phyloP scores from a whole-genome alignment of 2,888 invertebrate species.

The Drosophila subquinaria region DNA sequence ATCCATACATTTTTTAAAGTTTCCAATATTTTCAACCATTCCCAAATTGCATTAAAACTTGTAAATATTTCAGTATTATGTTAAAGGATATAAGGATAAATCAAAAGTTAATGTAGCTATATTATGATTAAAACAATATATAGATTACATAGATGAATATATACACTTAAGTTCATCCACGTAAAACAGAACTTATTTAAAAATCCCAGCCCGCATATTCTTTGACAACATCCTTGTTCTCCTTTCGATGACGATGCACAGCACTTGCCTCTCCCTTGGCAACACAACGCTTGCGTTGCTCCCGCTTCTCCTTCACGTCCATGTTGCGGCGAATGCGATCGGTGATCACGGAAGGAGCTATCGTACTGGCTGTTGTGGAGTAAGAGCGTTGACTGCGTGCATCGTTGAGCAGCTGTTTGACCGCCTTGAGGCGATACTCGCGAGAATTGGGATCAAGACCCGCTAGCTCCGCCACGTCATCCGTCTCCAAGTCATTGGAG shows the following conservation, averaged over 20 bases:
- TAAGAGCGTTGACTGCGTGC: constrained; percentile 87
- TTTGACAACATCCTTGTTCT: constrained; percentile 89
- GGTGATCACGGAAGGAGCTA: constrained; percentile 94
- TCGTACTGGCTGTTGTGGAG: constrained; percentile 91
- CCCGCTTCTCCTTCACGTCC: constrained; percentile 88
- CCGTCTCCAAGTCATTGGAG: constrained; percentile 83
- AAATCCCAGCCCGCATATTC: constrained; percentile 86
- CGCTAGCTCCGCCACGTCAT: constrained; percentile 79
- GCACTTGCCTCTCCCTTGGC: constrained; percentile 97
- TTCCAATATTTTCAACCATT: no score
- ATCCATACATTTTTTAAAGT: no score
- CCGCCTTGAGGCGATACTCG: constrained; percentile 87
- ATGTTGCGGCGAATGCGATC: constrained; percentile 90
- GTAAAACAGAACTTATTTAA: constrained; percentile 49
- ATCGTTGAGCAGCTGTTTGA: constrained; percentile 87
- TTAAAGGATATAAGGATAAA: neutral
- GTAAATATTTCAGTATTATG: neutral
- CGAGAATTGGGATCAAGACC: constrained; percentile 87
- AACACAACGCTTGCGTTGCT: constrained; percentile 89
- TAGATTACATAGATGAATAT: neutral
- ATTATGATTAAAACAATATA: constrained; percentile 2
- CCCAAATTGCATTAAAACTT: neutral
- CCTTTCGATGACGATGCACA: constrained; percentile 91
- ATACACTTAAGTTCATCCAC: constrained; percentile 7
- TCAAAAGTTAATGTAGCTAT: neutral